Percentiles rank a stretch among this genome's conserved stretches.
These are phyloP conservation scores for Andrena flavipes DNA, from an alignment of 2,888 invertebrate species.

Conservation along the genomic window DNA sequence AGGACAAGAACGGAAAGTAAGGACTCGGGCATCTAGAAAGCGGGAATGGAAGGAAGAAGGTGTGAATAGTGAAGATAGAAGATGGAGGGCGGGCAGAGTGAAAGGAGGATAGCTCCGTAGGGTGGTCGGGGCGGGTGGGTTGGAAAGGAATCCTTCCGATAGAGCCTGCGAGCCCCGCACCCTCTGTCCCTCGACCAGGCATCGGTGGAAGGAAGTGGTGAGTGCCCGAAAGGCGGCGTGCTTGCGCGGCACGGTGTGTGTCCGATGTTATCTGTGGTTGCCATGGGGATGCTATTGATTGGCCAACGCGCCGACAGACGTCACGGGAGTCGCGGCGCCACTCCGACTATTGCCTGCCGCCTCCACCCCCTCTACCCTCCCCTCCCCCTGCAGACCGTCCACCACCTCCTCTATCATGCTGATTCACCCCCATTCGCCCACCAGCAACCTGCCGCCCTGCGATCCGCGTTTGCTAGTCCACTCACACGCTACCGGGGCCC, in stretches of 20 bases:
- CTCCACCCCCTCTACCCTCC: slow-evolving; percentile 74
- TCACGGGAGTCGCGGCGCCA: slow-evolving; percentile 87
- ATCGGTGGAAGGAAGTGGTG: slow-evolving; percentile 70
- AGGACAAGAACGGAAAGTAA: not conserved
- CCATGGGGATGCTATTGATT: slow-evolving; percentile 85
- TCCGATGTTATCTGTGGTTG: slow-evolving; percentile 85
- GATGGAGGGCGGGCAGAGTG: slow-evolving; percentile 34
- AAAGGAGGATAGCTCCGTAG: slow-evolving; percentile 26
- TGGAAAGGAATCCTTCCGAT: slow-evolving; percentile 61
- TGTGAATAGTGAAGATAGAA: slow-evolving; percentile 26
- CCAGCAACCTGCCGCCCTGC: slow-evolving; percentile 32
- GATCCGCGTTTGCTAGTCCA: slow-evolving; percentile 51
- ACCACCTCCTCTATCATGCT: slow-evolving; percentile 55
- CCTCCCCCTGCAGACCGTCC: slow-evolving; percentile 61
- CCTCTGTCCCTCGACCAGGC: slow-evolving; percentile 50
- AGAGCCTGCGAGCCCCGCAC: slow-evolving; percentile 40
- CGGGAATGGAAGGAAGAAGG: slow-evolving; percentile 24
- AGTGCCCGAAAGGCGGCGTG: slow-evolving; percentile 74
- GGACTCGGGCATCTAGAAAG: not conserved
- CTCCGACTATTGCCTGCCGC: slow-evolving; percentile 86
- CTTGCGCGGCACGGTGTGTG: slow-evolving; percentile 80
- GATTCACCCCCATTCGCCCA: slow-evolving; percentile 49
- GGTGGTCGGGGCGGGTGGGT: slow-evolving; percentile 32
- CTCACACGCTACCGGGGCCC: slow-evolving; percentile 35
- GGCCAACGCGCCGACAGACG: slow-evolving; percentile 85